Percentiles rank a stretch among this genome's conserved stretches.
Evolutionary conservation across 2,888 invertebrate species (phyloP).

Genomic region (Emesis furor): DNA sequence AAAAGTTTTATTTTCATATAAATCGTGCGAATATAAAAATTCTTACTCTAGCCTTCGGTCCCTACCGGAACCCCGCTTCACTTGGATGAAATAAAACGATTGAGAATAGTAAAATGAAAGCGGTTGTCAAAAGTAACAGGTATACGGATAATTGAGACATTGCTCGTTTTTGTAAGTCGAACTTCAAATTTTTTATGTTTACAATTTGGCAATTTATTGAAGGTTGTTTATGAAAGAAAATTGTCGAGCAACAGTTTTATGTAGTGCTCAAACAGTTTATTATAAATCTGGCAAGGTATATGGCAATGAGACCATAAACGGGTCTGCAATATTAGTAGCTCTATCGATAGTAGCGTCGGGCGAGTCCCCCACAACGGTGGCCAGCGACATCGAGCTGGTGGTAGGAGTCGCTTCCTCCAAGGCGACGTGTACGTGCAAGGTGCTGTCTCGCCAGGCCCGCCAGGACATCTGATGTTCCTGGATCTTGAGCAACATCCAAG

Average conservation of each 20-base stretch:
- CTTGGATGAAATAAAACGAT: background rate
- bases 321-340: slow-evolving; percentile 84
- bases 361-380: slow-evolving; percentile 78
- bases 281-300: slow-evolving; percentile 77
- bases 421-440: slow-evolving; percentile 87
- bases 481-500: slow-evolving; percentile 90
- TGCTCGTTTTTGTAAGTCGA: background rate
- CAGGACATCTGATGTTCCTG: slow-evolving; percentile 90
- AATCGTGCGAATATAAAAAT: slow-evolving; percentile 25
- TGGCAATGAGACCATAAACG: slow-evolving; percentile 84
- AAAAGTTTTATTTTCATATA: slow-evolving; percentile 76
- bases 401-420: slow-evolving; percentile 77
- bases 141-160: slow-evolving; percentile 77
- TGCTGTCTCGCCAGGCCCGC: slow-evolving; percentile 89
- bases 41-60: too few relatives aligned
- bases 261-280: background rate
- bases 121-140: slow-evolving; percentile 67
- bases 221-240: too few relatives aligned
- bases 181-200: too few relatives aligned
- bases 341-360: slow-evolving; percentile 83
- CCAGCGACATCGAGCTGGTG: slow-evolving; percentile 77
- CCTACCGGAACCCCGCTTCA: too few relatives aligned
- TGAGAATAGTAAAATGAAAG: slow-evolving; percentile 73
- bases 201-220: too few relatives aligned
- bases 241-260: background rate